Conservation (phyloP, 2,797 vertebrate species). For the Rallus crepitans region DNA sequence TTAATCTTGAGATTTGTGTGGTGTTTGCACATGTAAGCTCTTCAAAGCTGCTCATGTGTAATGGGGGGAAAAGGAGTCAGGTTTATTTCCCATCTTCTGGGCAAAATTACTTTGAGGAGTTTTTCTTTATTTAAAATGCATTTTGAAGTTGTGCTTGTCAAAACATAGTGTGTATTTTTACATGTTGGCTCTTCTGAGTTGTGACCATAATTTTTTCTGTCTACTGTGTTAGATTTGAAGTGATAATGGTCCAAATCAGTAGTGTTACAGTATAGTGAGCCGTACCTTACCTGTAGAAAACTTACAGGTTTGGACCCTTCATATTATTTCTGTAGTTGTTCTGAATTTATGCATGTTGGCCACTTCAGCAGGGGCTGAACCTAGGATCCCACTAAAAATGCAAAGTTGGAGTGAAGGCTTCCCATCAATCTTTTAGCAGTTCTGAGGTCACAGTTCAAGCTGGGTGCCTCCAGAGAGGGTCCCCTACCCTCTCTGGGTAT, state of each 20-base stretch:
- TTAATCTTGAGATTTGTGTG: not conserved
- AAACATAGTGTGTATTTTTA: not conserved
- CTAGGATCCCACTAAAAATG: not conserved
- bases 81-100: not conserved
- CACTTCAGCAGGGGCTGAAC: not conserved
- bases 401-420: not conserved
- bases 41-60: not conserved
- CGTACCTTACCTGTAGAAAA: not conserved
- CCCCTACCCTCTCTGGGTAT: not conserved
- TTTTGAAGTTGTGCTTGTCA: not conserved
- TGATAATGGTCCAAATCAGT: not conserved
- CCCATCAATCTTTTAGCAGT: not conserved
- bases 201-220: not conserved
- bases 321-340: not conserved
- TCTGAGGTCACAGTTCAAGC: not conserved
- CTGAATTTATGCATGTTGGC: fast-evolving
- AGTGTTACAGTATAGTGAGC: not conserved
- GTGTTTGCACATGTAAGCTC: not conserved
- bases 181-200: not conserved
- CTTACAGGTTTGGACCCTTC: not conserved
- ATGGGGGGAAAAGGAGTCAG: not conserved
- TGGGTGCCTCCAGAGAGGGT: not conserved
- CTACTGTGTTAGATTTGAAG: not conserved
- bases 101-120: not conserved
- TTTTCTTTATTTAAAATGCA: not conserved